Conservation (phyloP, 2,113 vertebrate genomes). For the Anas platyrhynchos region DNA sequence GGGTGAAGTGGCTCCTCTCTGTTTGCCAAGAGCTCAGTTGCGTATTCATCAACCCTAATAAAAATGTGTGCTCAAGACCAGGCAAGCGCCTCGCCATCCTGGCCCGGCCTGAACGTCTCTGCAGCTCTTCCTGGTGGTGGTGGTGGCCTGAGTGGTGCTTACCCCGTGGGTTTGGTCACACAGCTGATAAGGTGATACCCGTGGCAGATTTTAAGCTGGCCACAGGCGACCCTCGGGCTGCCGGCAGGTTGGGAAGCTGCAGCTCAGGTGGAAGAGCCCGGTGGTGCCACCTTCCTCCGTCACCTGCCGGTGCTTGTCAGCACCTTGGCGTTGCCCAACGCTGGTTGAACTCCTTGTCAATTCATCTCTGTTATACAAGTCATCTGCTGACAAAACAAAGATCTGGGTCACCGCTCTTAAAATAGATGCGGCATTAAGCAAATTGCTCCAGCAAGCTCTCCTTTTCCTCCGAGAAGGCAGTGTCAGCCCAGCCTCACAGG, state of each 20-base stretch:
- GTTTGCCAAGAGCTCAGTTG: background rate
- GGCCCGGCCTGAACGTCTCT: background rate
- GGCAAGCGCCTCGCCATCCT: background rate
- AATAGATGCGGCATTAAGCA: slow-evolving; percentile 61
- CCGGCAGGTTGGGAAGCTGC: background rate
- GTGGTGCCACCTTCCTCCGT: background rate
- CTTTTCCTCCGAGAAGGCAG: slow-evolving; percentile 43
- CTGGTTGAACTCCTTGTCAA: background rate
- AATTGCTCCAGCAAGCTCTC: slow-evolving; percentile 50
- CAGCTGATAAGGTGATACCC: background rate
- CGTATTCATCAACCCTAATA: background rate
- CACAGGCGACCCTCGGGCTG: background rate
- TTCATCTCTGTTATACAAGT: slow-evolving; percentile 54
- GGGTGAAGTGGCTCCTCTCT: background rate
- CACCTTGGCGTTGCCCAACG: background rate
- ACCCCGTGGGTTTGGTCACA: background rate
- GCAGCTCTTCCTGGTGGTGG: background rate
- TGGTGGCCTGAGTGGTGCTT: background rate
- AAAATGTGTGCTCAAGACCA: background rate
- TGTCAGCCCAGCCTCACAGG: slow-evolving; percentile 25
- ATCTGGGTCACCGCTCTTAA: slow-evolving; percentile 65
- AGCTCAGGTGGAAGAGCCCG: background rate
- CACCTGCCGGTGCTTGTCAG: accelerated
- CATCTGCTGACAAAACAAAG: slow-evolving; percentile 65
- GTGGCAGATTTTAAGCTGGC: background rate